Evolutionary conservation across 1,140 invertebrate species (phyloP).

Genomic region (Drosophila subpulchrella): DNA sequence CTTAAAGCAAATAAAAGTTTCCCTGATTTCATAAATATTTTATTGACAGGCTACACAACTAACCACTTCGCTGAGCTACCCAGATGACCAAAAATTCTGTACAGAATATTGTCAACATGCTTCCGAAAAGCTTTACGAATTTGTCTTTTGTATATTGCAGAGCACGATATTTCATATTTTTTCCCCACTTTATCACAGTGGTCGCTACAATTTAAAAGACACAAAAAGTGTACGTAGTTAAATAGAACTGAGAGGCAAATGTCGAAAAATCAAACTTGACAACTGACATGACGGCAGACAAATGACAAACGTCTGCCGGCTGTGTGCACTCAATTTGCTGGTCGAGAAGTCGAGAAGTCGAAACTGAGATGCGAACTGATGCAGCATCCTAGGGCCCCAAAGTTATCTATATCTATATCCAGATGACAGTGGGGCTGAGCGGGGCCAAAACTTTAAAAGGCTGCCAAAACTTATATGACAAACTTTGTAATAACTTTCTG

Average conservation of each 20-base stretch:
- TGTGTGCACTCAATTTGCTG: conserved; percentile 75
- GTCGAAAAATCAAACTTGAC: conserved; percentile 80
- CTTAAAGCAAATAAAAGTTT: no score
- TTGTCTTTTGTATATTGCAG: conserved; percentile 66
- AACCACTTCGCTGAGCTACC: conserved; percentile 11
- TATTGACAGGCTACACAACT: conserved; percentile 7
- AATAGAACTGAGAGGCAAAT: conserved; percentile 49
- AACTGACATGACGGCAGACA: conserved; percentile 82
- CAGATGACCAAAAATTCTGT: conserved; percentile 16
- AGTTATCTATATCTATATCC: conserved; percentile 44
- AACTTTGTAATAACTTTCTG: conserved; percentile 72
- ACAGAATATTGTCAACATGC: conserved; percentile 64
- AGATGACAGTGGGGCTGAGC: conserved; percentile 25
- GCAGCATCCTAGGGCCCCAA: conserved; percentile 22
- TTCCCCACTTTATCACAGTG: conserved; percentile 46
- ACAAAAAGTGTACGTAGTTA: conserved; percentile 17
- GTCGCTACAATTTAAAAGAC: conserved; percentile 64
- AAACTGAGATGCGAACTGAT: conserved; percentile 17
- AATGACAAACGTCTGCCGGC: conserved; percentile 74
- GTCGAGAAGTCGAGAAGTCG: conserved; percentile 25
- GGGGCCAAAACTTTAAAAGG: conserved; percentile 32
- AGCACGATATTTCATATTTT: conserved; percentile 54
- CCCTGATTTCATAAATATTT: no score
- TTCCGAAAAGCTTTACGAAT: conserved; percentile 49
- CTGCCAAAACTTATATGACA: conserved; percentile 61